Percentiles rank a stretch among this genome's conserved stretches.
phyloP scores from a whole-genome alignment of 1,140 invertebrate genomes.

The Triops longicaudatus region DNA sequence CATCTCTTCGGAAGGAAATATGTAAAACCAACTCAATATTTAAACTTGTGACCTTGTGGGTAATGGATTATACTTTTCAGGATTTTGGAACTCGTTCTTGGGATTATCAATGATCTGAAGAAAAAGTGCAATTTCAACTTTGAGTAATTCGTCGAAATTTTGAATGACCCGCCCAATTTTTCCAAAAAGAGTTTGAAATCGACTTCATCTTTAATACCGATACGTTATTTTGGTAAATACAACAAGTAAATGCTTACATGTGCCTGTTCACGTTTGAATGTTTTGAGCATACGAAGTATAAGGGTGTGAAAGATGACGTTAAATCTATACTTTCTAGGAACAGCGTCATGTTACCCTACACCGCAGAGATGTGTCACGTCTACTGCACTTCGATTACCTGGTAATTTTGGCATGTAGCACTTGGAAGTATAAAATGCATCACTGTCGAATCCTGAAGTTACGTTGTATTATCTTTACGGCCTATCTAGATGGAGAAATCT shows the following conservation, averaged over 20 bases:
- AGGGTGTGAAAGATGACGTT: slow-evolving; percentile 30
- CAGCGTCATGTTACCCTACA: slow-evolving; percentile 41
- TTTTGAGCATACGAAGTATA: slow-evolving; percentile 33
- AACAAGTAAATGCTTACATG: neutral
- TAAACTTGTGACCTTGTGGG: neutral
- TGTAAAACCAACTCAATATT: neutral
- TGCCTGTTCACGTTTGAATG: neutral
- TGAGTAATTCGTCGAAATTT: neutral
- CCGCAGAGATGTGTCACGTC: slow-evolving; percentile 39
- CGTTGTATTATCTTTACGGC: slow-evolving; percentile 21
- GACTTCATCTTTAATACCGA: neutral
- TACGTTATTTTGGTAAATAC: neutral
- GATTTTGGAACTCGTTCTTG: neutral
- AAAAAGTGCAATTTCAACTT: neutral
- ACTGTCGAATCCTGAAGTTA: too few relatives aligned
- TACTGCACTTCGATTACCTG: slow-evolving; percentile 34
- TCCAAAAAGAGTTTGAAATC: neutral
- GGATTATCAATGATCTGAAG: neutral
- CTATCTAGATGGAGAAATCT: slow-evolving; percentile 39
- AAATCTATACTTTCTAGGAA: slow-evolving; percentile 42
- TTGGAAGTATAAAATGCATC: too few relatives aligned
- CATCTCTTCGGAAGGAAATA: neutral
- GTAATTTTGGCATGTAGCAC: neutral
- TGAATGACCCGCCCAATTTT: neutral
- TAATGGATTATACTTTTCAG: neutral